These are phyloP conservation scores for Psammodynastes pulverulentus DNA, from an alignment of 2,113 vertebrate genomes.

Conservation along the genomic window DNA sequence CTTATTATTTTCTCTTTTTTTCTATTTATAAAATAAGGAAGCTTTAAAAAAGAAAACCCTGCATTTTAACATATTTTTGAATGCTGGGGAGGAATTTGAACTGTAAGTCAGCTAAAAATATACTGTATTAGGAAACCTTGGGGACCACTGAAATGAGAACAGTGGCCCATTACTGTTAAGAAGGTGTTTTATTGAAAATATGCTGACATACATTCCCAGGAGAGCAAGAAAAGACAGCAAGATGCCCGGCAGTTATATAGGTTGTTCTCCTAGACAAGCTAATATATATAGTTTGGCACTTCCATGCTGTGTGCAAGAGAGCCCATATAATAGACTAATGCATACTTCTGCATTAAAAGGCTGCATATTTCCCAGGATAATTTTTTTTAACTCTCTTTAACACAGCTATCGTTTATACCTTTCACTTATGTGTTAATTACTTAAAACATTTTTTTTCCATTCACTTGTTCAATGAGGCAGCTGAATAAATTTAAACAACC, in stretches of 20 bases:
- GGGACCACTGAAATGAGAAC: conserved; percentile 87
- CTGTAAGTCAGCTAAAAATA: conserved; percentile 80
- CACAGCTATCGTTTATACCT: conserved; percentile 7
- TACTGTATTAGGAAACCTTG: conserved; percentile 79
- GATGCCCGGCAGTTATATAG: conserved; percentile 40
- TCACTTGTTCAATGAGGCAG: conserved; percentile 23
- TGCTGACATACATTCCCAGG: conserved; percentile 71
- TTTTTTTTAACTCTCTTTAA: conserved; percentile 15
- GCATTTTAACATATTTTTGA: conserved; percentile 24
- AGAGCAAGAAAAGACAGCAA: conserved; percentile 53
- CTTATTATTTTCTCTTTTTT: conserved; percentile 12
- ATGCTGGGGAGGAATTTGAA: conserved; percentile 57
- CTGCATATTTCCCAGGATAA: conserved; percentile 29
- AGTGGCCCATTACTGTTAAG: conserved; percentile 88
- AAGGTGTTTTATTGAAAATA: conserved; percentile 93
- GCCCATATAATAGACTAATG: conserved; percentile 29
- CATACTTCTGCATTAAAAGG: conserved; percentile 30
- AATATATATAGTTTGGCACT: conserved; percentile 31
- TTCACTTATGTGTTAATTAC: conserved; percentile 35
- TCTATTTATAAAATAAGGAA: conserved; percentile 11
- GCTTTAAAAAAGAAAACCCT: conserved; percentile 6
- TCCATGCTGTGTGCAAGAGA: conserved; percentile 19
- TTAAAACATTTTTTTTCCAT: conserved; percentile 5
- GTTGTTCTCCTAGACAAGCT: conserved; percentile 48
- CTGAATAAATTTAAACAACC: conserved; percentile 46